Percentiles rank a stretch among this genome's conserved stretches.
phyloP scores from a whole-genome alignment of 2,888 invertebrate species.

The Tetragnatha montana region DNA sequence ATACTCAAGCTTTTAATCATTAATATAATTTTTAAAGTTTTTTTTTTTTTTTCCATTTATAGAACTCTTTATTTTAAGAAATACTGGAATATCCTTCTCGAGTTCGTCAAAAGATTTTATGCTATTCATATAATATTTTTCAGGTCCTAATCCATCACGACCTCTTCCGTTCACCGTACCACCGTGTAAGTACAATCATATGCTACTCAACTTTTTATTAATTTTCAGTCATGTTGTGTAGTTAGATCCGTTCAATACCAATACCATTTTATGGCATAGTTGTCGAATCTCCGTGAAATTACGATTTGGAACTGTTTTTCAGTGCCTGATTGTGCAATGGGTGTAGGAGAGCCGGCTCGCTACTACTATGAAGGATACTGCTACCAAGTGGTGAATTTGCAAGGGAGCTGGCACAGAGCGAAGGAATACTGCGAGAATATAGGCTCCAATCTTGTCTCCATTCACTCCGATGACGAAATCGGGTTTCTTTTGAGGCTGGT shows the following conservation, averaged over 20 bases:
- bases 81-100: too few species aligned
- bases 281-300: background rate
- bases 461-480: conserved; percentile 47
- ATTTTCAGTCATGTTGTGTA: background rate
- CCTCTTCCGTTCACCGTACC: conserved; percentile 9
- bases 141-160: conserved; percentile 10
- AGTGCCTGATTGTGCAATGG: conserved; percentile 23
- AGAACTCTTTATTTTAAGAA: too few species aligned
- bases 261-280: too few species aligned
- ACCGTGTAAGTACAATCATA: conserved; percentile 40
- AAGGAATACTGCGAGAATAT: conserved; percentile 45
- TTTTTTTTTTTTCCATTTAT: too few species aligned
- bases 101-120: too few species aligned
- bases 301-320: background rate
- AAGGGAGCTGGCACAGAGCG: conserved; percentile 49
- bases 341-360: background rate
- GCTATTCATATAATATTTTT: background rate
- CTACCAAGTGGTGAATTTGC: background rate
- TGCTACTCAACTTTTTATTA: background rate
- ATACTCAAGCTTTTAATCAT: background rate
- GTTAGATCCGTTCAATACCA: background rate
- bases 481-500: conserved; percentile 57
- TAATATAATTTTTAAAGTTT: too few species aligned
- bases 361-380: conserved; percentile 36
- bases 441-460: conserved; percentile 22